Evolutionary conservation across 2,888 invertebrate genomes (phyloP).

Genomic region (Hypercompe scribonia): DNA sequence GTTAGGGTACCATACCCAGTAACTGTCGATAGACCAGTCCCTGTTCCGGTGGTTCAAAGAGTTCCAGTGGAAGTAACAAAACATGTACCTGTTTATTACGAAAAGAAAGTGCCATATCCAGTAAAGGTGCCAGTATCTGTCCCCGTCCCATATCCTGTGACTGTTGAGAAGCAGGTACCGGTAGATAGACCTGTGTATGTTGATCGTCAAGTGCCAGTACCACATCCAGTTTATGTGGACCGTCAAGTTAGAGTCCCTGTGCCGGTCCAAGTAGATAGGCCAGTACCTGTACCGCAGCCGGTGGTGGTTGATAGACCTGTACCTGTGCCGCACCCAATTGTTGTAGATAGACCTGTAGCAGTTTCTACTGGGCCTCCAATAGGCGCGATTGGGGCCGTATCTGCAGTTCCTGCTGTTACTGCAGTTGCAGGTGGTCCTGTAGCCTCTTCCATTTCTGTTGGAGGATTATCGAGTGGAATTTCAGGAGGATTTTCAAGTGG

Average conservation of each 20-base stretch:
- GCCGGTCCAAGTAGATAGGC: conserved; percentile 87
- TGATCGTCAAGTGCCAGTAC: conserved; percentile 83
- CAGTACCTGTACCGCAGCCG: conserved; percentile 77
- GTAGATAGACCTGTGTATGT: conserved; percentile 87
- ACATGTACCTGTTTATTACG: conserved; percentile 82
- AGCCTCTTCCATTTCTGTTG: conserved; percentile 23
- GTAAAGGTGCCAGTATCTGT: conserved; percentile 84
- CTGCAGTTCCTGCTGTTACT: conserved; percentile 28
- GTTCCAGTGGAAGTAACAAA: conserved; percentile 83
- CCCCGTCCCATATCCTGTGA: conserved; percentile 87
- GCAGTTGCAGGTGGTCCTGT: conserved; percentile 35
- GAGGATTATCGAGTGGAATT: conserved; percentile 24
- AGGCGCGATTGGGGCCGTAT: conserved; percentile 22
- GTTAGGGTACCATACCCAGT: conserved; percentile 85
- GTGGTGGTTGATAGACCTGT: conserved; percentile 64
- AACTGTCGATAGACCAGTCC: conserved; percentile 82
- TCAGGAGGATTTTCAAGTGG: conserved; percentile 18
- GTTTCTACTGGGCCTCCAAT: conserved; percentile 39
- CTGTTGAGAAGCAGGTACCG: conserved; percentile 86
- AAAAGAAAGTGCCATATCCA: conserved; percentile 81
- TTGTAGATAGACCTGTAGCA: conserved; percentile 48
- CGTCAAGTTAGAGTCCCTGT: conserved; percentile 87
- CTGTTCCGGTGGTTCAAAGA: conserved; percentile 83
- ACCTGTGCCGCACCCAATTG: conserved; percentile 47
- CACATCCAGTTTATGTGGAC: conserved; percentile 85